phyloP scores from a whole-genome alignment of 2,113 vertebrate genomes.

The Cariama cristata region DNA sequence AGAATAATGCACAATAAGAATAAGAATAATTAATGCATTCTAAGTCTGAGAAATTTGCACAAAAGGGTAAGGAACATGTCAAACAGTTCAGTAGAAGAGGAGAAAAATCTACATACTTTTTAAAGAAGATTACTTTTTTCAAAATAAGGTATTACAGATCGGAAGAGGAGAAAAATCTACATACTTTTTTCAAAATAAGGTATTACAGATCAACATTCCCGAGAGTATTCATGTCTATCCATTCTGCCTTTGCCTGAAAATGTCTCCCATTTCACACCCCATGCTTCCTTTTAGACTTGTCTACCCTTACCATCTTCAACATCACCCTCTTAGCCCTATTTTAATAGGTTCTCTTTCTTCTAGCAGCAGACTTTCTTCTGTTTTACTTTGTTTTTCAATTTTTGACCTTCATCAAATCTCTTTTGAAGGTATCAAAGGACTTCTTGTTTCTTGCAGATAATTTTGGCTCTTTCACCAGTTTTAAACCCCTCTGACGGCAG shows the following conservation, averaged over 20 bases:
- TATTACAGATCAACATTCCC: not conserved
- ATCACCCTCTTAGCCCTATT: not conserved
- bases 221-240: not conserved
- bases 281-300: not conserved
- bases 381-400: not conserved
- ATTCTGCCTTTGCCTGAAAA: not conserved
- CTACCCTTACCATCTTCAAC: not conserved
- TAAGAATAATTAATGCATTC: too few species aligned
- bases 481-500: not conserved
- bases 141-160: not conserved
- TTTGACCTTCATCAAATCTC: not conserved
- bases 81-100: not conserved
- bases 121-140: not conserved
- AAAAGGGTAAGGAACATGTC: accelerated
- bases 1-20: too few species aligned
- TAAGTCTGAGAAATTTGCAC: not conserved
- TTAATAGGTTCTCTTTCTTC: not conserved
- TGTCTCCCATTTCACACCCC: not conserved
- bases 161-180: not conserved
- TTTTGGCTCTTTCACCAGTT: not conserved
- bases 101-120: not conserved
- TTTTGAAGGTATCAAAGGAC: not conserved
- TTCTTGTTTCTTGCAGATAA: not conserved
- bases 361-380: not conserved
- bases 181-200: not conserved